Evolutionary conservation across 2,797 vertebrate species (phyloP), one percentile per base, ranked within the genome.

Genomic region (Pteropus rufus): DNA sequence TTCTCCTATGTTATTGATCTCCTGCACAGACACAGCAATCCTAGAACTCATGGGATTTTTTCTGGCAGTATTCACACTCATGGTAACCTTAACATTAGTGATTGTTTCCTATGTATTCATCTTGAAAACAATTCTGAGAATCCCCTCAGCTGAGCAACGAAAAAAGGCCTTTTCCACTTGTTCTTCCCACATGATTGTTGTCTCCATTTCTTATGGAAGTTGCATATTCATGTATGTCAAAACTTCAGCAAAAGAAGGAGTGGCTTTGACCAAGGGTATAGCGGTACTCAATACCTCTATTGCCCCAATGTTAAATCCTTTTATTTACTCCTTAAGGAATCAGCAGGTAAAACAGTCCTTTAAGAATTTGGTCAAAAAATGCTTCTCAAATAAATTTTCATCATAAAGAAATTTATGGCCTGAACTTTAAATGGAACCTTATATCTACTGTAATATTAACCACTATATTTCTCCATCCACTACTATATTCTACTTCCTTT

Each of bases 171-270:
- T 97, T 60, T 95, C 93, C 39, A 96, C 93, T 26, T 94, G 89
- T 11, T 97, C 94, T 7, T 97, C 95, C 44, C 96, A 97, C 65
- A 92, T 97, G 52, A 96, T 91, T 34, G 93, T 97, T 76, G 89
- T 97, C 39, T 97, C 95, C 18, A 95, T 97, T 52, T 95, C 94
- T 36, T 98, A 96, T 24, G 97, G 97, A 31, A 97, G 97, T 83
- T 97, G 97, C 10, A 97, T 97, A 41, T 98, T 98, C 72, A 97
- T 97, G 95, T 96, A 97, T 64, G 85, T 97, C 34, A 97, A 95
- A 86, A 54, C 64, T 34, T 85, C 91, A 41, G 94, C n/a, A 26
- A 84, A 85, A 26, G 80, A 93, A 58, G 73, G 80, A 46, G 36
- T 80, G 36, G 89, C 90, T 80, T 84, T 23, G 0, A 89, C 84